Base-by-base conservation (phyloP, 2,888 invertebrate species). In the Trissolcus japonicus region DNA sequence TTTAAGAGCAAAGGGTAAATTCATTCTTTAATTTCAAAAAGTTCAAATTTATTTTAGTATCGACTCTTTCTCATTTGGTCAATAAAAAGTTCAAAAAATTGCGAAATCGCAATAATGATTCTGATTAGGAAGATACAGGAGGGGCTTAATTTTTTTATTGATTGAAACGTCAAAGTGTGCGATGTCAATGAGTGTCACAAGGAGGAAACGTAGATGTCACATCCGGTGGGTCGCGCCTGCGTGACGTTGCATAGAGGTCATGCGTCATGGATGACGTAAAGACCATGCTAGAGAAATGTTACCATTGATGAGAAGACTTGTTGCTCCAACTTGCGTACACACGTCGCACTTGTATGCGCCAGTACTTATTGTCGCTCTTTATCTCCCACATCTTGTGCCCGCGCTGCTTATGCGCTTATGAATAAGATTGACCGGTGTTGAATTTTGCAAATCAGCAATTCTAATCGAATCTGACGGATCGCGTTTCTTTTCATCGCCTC, bases 261-360 rank as follows among this genome's bases (percentile, higher is more conserved):
- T 84, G 84, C 85, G 86, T 85, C 84, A 85, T 80, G 76, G 75
- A 74, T 81, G 80, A 82, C 83, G 83, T 84, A 82, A 83, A 76
- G 80, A 80, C 82, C 79, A 82, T 79, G 81, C 76, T 73, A 79
- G 81, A 80, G 82, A 82, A 81, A 83, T 71, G 69, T 71, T 76
- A 72, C 76, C 83, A 82, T 84, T 82, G 84, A 84, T 83, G 84
- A 82, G 82, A 51, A 51, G 79, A 86, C 86, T 86, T 86, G 86
- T 86, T 86, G 86, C 86, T 79, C 80, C 76, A 81, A 80, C 81
- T 82, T 82, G 81, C 79, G 81, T 82, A 76, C 81, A 73, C 78
- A 71, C 75, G 56, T 74, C 57, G 66, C 51, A 46, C 16, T n/a
- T 46, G 46, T 19, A 48, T 61, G 62, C 76, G 69, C 71, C 61